Percentiles rank a stretch among this genome's conserved stretches.
Evolutionary conservation across 2,888 invertebrate genomes (phyloP).

Genomic region (Argyra leucocephala): DNA sequence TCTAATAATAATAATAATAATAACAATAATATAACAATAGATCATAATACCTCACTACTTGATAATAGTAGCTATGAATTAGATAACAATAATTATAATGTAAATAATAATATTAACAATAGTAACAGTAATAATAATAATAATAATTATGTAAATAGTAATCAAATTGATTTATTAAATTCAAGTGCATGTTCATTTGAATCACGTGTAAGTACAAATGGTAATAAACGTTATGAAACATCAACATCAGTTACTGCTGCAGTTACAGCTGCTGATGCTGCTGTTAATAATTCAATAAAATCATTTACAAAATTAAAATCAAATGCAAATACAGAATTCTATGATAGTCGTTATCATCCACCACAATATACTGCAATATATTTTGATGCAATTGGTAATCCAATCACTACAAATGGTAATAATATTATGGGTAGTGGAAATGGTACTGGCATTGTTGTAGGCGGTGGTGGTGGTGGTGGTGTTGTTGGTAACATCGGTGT

Average conservation of each 20-base stretch:
- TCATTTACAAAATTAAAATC: background rate
- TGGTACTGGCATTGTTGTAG: background rate
- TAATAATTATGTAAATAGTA: background rate
- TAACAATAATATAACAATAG: background rate
- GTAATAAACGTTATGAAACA: conserved; percentile 9
- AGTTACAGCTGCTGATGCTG: background rate
- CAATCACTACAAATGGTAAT: background rate
- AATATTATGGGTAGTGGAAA: background rate
- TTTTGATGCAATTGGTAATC: conserved; percentile 28
- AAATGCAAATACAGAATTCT: conserved; percentile 13
- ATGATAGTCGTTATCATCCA: conserved; percentile 25
- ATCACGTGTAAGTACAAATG: background rate
- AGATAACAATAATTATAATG: background rate
- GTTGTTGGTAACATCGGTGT: background rate
- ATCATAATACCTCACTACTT: background rate
- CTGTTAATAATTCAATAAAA: conserved; percentile 12
- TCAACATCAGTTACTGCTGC: conserved; percentile 10
- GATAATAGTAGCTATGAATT: background rate
- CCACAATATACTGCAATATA: conserved; percentile 40
- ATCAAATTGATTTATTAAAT: conserved; percentile 14
- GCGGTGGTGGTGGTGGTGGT: background rate
- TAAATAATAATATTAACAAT: background rate
- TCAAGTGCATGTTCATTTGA: conserved; percentile 19
- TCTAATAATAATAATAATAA: background rate
- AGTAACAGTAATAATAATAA: background rate